phyloP scores from a whole-genome alignment of 2,797 vertebrate species.

The Heterohyrax brucei region DNA sequence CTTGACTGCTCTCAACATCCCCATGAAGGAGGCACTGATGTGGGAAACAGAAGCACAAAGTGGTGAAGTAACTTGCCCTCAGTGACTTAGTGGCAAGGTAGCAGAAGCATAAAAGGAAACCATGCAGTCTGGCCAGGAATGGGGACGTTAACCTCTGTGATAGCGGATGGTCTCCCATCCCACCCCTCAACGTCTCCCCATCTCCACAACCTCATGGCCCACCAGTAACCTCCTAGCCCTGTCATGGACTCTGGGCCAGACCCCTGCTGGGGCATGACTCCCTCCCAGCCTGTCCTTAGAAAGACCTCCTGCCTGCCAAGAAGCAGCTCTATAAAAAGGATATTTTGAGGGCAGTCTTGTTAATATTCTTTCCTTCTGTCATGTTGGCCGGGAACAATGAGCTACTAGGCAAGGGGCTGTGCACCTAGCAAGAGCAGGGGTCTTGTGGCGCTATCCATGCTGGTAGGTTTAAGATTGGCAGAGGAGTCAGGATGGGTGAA shows the following conservation, averaged over 20 bases:
- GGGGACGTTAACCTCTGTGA: neutral
- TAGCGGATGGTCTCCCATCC: no score
- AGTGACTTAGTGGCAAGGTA: neutral
- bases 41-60: constrained; percentile 23
- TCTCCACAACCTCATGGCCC: neutral
- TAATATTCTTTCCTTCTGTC: constrained; percentile 57
- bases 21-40: neutral
- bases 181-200: neutral
- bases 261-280: neutral
- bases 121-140: neutral
- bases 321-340: constrained; percentile 11
- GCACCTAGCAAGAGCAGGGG: neutral
- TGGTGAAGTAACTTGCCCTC: neutral
- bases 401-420: neutral
- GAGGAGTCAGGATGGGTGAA: neutral
- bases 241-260: constrained; percentile 7
- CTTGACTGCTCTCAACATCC: neutral
- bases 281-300: constrained; percentile 21
- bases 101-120: neutral
- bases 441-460: neutral
- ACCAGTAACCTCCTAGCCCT: neutral
- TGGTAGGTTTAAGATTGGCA: neutral
- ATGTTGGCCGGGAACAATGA: neutral
- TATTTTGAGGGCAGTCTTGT: neutral
- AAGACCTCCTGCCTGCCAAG: constrained; percentile 48